Percentiles rank a stretch among this genome's conserved stretches.
Conservation (phyloP, 2,888 invertebrate genomes). For the Cephonodes hylas region DNA sequence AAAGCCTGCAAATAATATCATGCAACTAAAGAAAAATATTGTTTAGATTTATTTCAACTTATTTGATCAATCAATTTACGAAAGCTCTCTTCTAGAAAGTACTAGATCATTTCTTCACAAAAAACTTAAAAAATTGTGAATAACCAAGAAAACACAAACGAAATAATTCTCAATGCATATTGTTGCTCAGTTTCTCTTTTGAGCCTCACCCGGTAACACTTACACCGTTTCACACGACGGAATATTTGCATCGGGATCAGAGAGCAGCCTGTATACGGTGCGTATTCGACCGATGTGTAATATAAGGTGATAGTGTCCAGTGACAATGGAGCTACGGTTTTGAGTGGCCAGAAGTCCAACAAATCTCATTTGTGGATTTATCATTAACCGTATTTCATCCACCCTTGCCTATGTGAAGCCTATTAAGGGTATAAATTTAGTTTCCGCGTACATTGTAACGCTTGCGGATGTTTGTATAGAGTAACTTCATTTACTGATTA, state of each 20-base stretch:
- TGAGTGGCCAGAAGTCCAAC: slow-evolving; percentile 78
- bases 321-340: slow-evolving; percentile 73
- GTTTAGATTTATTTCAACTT: too few relatives aligned
- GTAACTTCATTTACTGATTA: slow-evolving; percentile 47
- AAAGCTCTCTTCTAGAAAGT: too few relatives aligned
- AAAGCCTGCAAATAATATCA: neutral
- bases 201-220: neutral
- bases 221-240: neutral
- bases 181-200: neutral
- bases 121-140: too few relatives aligned
- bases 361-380: slow-evolving; percentile 82
- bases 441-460: slow-evolving; percentile 66
- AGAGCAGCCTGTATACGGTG: slow-evolving; percentile 32
- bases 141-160: too few relatives aligned
- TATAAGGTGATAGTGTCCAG: slow-evolving; percentile 76
- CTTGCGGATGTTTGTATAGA: slow-evolving; percentile 65
- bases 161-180: too few relatives aligned
- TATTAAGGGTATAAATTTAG: slow-evolving; percentile 78
- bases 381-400: slow-evolving; percentile 79
- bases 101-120: too few relatives aligned
- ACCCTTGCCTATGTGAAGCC: slow-evolving; percentile 71
- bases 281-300: slow-evolving; percentile 60
- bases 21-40: too few relatives aligned
- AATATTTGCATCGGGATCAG: neutral
- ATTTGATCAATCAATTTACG: too few relatives aligned